Conservation (phyloP, 2,797 vertebrate genomes). For the Pogoniulus pusillus region DNA sequence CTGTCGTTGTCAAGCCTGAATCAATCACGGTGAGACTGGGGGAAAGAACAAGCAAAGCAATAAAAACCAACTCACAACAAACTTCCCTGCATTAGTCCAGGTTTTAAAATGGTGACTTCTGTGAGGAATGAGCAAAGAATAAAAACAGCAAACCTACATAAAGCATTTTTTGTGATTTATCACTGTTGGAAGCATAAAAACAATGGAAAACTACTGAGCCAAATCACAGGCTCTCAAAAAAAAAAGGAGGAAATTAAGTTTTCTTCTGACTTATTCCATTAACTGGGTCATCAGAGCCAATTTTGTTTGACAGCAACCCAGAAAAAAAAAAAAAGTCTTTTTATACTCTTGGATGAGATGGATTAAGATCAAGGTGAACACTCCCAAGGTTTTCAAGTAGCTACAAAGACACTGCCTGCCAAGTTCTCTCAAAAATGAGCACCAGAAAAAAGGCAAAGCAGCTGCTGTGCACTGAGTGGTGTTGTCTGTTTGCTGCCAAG, state of each 20-base stretch:
- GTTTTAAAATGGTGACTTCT: too few species aligned
- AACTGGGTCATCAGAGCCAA: conserved; percentile 69
- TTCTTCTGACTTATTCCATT: conserved; percentile 80
- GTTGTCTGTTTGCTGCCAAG: neutral
- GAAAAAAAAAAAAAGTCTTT: too few species aligned
- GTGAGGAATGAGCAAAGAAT: too few species aligned
- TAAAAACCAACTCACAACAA: too few species aligned
- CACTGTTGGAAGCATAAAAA: too few species aligned
- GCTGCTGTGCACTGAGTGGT: fast-evolving
- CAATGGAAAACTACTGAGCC: too few species aligned
- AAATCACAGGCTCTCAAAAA: too few species aligned
- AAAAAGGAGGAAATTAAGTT: neutral
- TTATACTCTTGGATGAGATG: neutral
- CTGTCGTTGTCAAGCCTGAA: neutral
- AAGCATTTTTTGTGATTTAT: too few species aligned
- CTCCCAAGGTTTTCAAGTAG: conserved; percentile 73
- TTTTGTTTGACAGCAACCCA: neutral
- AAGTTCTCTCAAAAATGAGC: conserved; percentile 67
- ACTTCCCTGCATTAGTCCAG: too few species aligned
- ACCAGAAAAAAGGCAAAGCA: neutral
- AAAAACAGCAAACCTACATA: too few species aligned
- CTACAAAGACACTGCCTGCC: neutral
- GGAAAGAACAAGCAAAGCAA: too few species aligned
- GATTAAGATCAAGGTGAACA: conserved; percentile 65
- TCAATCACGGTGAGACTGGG: too few species aligned